A percentile compares a stretch with the other conserved stretches of the same genome.
Evolutionary conservation across 2,113 vertebrate species (phyloP).

Genomic region (Tichodroma muraria): DNA sequence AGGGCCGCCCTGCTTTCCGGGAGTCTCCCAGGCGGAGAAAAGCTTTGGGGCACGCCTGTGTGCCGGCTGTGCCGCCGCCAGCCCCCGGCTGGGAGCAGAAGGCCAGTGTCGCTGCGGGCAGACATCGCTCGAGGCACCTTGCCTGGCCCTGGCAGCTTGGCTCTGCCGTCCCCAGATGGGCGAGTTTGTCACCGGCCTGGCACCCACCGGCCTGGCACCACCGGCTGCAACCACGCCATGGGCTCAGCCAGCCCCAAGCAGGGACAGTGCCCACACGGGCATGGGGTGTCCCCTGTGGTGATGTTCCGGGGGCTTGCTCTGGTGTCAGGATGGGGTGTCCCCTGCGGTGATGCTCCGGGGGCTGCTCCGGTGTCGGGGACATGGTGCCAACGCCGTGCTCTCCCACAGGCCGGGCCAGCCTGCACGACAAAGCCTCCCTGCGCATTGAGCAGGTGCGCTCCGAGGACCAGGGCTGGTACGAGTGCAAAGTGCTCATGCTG

Average conservation of each 20-base stretch:
- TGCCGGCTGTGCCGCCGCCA: not conserved
- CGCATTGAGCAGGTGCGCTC: constrained; percentile 94
- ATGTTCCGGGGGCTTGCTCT: fast-evolving
- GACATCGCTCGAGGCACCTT: not conserved
- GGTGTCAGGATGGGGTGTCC: not conserved
- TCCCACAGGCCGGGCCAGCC: constrained; percentile 84
- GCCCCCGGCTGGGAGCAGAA: not conserved
- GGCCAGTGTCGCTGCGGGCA: not conserved
- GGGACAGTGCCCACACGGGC: not conserved
- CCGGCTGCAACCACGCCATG: fast-evolving
- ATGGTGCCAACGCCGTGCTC: not conserved
- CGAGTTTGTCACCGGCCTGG: not conserved
- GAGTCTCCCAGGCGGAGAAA: not conserved
- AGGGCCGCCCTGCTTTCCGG: not conserved
- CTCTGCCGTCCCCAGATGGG: not conserved
- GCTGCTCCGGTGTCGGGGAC: fast-evolving
- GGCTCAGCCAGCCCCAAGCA: not conserved
- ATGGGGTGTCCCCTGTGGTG: not conserved
- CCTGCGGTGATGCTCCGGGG: fast-evolving
- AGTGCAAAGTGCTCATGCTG: constrained; percentile 96
- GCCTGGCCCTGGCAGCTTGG: not conserved
- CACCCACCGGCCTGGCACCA: not conserved
- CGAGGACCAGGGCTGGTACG: constrained; percentile 98
- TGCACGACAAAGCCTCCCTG: constrained; percentile 94
- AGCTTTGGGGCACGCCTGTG: not conserved